Base-by-base conservation (phyloP, 1,140 invertebrate species). In the Macrobrachium rosenbergii region DNA sequence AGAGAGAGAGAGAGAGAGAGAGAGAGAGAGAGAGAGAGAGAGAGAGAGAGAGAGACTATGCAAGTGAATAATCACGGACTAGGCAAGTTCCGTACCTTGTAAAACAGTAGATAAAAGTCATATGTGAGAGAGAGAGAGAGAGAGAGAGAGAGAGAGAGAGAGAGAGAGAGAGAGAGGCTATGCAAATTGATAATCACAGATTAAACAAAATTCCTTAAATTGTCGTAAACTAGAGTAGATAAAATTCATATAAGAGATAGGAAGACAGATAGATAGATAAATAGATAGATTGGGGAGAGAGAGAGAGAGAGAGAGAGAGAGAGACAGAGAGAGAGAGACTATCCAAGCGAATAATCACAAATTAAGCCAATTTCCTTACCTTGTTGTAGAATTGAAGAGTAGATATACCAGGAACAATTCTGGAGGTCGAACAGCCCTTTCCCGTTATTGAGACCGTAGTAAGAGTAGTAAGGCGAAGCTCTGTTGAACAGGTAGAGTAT, bases 341-440 rank as follows among this genome's bases (percentile, higher is more conserved):
- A 59, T 2, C n/a, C 3, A 23, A n/a, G 58, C 17, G 58, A 12
- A 63, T 10, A 37, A 21, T 17, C 12, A 28, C 10, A 62, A n/a
- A 45, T 5, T 16, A n/a, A 73, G 69, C 21, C 23, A 8, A 23
- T 19, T 16, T 28, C 72, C 89, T 88, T 91, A 97, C 96, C 97
- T 95, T 98, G 97, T 91, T 98, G 97, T 19, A 98, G 92, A 72
- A 98, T 92, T 19, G 97, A 96, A 0, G 97, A 97, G 91, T 97
- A 98, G 90, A 97, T 94, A 90, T 98, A 98, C 97, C 97, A 98
- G 79, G 96, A 94, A 91, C 96, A 97, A 90, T 96, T 96, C 88
- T 94, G 93, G 2, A 96, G 91, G 0, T 94, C 94, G 16, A 94
- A 94, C 12, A 97, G 92, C 2, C 95, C 95, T 19, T 93, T 93